These are phyloP conservation scores for Dunckerocampus dactyliophorus DNA, from an alignment of 2,113 vertebrate genomes.

Conservation along the genomic window DNA sequence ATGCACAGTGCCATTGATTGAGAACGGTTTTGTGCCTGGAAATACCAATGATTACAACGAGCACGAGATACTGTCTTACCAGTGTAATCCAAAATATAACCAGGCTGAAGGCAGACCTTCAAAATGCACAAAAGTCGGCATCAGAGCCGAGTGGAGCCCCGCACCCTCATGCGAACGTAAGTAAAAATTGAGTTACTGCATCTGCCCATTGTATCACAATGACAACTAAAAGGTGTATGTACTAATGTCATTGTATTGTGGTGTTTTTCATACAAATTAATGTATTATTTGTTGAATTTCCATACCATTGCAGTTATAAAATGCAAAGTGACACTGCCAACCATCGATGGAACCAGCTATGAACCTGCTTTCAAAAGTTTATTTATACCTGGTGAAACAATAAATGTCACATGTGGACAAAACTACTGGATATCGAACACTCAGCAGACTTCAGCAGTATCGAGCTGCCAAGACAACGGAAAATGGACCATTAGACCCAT, in stretches of 20 bases:
- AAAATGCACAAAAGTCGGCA: slow-evolving; percentile 31
- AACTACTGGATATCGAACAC: rapidly evolving
- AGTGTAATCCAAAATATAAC: not conserved
- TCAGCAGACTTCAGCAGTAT: rapidly evolving
- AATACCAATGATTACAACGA: slow-evolving; percentile 10
- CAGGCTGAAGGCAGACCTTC: not conserved
- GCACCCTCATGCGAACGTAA: slow-evolving; percentile 60
- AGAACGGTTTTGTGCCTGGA: not conserved
- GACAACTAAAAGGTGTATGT: not conserved
- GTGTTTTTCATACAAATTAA: not conserved
- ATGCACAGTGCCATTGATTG: slow-evolving; percentile 6
- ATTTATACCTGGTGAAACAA: slow-evolving; percentile 21
- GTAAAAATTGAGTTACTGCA: not conserved
- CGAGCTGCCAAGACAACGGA: slow-evolving; percentile 2
- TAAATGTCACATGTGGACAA: slow-evolving; percentile 26
- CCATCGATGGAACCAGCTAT: not conserved
- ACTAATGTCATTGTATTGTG: not conserved
- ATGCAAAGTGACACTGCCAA: slow-evolving; percentile 13
- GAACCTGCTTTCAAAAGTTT: not conserved
- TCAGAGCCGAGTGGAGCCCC: slow-evolving; percentile 43
- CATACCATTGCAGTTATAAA: slow-evolving; percentile 22
- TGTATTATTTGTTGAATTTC: not conserved
- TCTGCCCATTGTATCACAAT: rapidly evolving
- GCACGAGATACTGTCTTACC: slow-evolving; percentile 16
- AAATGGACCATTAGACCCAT: slow-evolving; percentile 6